Percentiles rank a stretch among this genome's conserved stretches.
Conservation (phyloP, 2,113 vertebrate species). For the Channa maculata region DNA sequence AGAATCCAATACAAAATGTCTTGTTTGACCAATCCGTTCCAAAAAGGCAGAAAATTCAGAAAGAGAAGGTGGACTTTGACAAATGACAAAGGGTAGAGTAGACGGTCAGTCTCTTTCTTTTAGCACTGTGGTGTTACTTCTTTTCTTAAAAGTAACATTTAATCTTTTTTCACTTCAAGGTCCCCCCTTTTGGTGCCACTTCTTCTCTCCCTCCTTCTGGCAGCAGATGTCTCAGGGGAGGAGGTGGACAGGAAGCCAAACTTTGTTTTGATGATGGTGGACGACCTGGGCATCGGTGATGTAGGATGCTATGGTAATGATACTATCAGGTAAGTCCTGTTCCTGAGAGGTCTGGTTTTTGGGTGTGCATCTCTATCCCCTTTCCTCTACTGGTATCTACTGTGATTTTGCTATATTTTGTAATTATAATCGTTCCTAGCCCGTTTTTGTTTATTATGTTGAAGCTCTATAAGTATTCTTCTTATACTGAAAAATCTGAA, state of each 20-base stretch:
- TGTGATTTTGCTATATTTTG: too few species aligned
- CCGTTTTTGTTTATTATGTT: background rate
- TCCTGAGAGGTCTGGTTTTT: background rate
- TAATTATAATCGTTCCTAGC: too few species aligned
- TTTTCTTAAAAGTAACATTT: too few species aligned
- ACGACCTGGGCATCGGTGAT: conserved; percentile 91
- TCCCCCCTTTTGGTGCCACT: conserved; percentile 3
- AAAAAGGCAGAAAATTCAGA: too few species aligned
- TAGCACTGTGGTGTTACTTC: too few species aligned
- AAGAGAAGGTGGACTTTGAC: too few species aligned
- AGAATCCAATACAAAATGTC: background rate
- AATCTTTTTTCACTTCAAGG: conserved; percentile 27
- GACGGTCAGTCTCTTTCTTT: too few species aligned
- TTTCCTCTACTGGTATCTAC: background rate
- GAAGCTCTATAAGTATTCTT: too few species aligned
- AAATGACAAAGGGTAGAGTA: too few species aligned
- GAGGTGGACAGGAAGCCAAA: conserved; percentile 79
- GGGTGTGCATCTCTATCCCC: background rate
- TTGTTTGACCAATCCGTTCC: background rate
- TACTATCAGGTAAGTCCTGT: conserved; percentile 83
- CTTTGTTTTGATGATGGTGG: conserved; percentile 87
- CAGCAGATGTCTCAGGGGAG: conserved; percentile 32
- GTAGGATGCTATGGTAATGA: conserved; percentile 90
- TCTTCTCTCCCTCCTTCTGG: conserved; percentile 49
- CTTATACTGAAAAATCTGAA: too few species aligned